phyloP scores from a whole-genome alignment of 2,113 vertebrate genomes.

The Fulmarus glacialis region DNA sequence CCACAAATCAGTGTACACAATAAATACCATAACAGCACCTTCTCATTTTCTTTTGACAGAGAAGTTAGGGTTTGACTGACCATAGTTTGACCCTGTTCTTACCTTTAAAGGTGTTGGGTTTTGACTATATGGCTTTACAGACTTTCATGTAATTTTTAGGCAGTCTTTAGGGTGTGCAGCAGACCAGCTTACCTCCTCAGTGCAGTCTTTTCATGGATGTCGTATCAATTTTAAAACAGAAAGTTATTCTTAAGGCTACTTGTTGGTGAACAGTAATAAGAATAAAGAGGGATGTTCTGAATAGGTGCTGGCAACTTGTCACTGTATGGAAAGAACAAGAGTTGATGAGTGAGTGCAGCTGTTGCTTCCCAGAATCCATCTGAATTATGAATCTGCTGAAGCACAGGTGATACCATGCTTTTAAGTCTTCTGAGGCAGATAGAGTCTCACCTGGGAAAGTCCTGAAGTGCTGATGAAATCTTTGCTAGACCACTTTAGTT shows the following conservation, averaged over 20 bases:
- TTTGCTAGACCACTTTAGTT: background rate
- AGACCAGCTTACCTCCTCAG: background rate
- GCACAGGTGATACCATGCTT: background rate
- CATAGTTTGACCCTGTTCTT: background rate
- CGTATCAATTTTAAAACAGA: background rate
- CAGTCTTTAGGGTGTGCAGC: background rate
- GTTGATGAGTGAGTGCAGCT: background rate
- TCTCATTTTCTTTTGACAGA: background rate
- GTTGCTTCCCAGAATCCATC: background rate
- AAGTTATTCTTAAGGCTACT: background rate
- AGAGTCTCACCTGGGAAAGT: background rate
- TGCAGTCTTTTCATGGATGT: background rate
- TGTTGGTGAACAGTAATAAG: background rate
- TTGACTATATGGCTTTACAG: background rate
- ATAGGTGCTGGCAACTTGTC: background rate
- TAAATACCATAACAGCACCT: background rate
- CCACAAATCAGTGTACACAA: background rate
- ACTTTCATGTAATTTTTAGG: background rate
- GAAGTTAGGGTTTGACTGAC: background rate
- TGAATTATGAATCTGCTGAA: background rate
- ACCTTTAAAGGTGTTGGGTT: background rate
- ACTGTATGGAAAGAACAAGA: background rate
- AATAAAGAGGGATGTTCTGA: background rate
- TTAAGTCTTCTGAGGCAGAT: background rate
- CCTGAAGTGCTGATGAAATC: background rate